Evolutionary conservation across 1,140 invertebrate genomes (phyloP).

Genomic region (Ganaspis sp.): DNA sequence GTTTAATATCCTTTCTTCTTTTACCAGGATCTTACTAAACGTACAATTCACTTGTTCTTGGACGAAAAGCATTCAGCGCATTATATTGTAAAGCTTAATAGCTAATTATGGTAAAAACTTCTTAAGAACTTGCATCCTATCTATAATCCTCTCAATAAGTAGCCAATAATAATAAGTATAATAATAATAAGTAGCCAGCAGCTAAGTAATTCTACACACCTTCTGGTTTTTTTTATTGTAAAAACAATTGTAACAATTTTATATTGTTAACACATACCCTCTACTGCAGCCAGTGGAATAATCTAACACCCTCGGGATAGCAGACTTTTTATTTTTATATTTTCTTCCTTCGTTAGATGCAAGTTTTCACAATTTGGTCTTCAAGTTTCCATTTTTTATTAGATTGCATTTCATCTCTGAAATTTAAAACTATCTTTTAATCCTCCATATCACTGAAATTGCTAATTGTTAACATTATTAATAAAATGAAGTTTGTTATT

Average conservation of each 20-base stretch:
- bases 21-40: conserved; percentile 35
- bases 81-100: conserved; percentile 50
- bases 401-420: too few species aligned
- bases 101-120: conserved; percentile 58
- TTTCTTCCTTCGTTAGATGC: background rate
- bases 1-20: conserved; percentile 41
- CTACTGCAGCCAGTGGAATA: background rate
- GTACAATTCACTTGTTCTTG: conserved; percentile 40
- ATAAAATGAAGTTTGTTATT: too few species aligned
- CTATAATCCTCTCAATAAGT: background rate
- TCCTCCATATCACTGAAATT: too few species aligned
- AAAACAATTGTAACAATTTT: too few species aligned
- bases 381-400: conserved; percentile 3
- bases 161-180: too few species aligned
- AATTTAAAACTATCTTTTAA: too few species aligned
- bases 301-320: background rate
- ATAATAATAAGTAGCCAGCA: too few species aligned
- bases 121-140: conserved; percentile 32
- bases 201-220: background rate
- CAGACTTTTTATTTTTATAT: background rate
- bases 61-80: conserved; percentile 40
- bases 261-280: background rate
- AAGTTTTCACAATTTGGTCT: background rate
- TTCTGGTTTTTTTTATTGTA: background rate
- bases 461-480: too few species aligned